Evolutionary conservation across 2,113 vertebrate species (phyloP).

Genomic region (Ploceus nigricollis): DNA sequence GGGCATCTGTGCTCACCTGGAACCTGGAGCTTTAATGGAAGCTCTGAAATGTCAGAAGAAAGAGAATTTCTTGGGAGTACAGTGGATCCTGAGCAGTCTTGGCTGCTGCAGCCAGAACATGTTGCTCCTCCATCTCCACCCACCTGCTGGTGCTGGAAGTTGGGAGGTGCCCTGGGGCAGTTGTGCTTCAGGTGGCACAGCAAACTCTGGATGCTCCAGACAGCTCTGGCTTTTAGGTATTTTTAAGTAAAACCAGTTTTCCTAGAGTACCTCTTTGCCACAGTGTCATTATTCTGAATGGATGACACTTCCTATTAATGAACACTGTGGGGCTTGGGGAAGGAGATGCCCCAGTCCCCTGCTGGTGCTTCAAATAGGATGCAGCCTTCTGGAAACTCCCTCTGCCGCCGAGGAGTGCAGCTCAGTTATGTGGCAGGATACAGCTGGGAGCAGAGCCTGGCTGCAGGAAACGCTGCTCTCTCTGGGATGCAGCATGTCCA

Average conservation of each 20-base stretch:
- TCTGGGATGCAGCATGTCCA: fast-evolving
- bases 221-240: fast-evolving
- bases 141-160: fast-evolving
- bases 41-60: background rate
- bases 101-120: background rate
- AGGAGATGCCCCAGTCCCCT: background rate
- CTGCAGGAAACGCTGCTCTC: background rate
- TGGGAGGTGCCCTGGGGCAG: background rate
- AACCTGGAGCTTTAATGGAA: fast-evolving
- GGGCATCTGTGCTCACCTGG: fast-evolving
- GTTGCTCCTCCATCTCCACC: no score
- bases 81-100: fast-evolving
- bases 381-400: fast-evolving
- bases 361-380: background rate
- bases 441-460: background rate
- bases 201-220: background rate
- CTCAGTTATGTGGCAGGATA: fast-evolving
- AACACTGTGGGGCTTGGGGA: fast-evolving
- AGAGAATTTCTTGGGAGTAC: fast-evolving
- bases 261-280: background rate
- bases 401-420: fast-evolving
- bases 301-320: fast-evolving
- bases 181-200: background rate
- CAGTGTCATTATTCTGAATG: fast-evolving
- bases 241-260: background rate